Conservation (phyloP, 2,113 vertebrate genomes). For the Amazona vittata region DNA sequence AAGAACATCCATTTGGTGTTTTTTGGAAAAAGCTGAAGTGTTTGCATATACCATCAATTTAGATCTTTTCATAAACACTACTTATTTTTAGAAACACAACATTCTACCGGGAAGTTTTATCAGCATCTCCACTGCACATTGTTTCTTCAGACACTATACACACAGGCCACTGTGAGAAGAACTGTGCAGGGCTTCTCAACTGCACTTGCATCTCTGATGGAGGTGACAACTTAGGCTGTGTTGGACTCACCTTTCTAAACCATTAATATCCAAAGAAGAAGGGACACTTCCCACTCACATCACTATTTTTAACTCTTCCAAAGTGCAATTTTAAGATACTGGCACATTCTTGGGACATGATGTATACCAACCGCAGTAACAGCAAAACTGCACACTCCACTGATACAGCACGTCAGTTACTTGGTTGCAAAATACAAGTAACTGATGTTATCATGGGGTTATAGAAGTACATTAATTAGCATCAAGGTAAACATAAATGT, state of each 20-base stretch:
- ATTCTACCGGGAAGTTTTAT: neutral
- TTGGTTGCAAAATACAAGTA: neutral
- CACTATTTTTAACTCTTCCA: neutral
- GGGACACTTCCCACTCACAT: neutral
- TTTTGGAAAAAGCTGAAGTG: neutral
- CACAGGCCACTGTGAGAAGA: neutral
- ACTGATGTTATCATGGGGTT: neutral
- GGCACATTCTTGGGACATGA: neutral
- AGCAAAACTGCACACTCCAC: neutral
- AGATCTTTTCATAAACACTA: neutral
- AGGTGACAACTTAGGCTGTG: accelerated
- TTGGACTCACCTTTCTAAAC: neutral
- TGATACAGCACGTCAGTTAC: neutral
- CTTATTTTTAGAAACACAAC: neutral
- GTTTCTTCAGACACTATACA: neutral
- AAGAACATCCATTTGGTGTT: neutral
- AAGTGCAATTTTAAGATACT: neutral
- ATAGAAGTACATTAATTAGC: neutral
- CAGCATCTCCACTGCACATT: neutral
- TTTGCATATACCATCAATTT: neutral
- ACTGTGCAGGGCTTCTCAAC: neutral
- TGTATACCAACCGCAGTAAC: accelerated
- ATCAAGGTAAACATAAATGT: neutral
- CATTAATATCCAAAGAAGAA: neutral
- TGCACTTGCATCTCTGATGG: neutral